Evolutionary conservation across 2,797 vertebrate species (phyloP).

Genomic region (Ctenopoma multispine): DNA sequence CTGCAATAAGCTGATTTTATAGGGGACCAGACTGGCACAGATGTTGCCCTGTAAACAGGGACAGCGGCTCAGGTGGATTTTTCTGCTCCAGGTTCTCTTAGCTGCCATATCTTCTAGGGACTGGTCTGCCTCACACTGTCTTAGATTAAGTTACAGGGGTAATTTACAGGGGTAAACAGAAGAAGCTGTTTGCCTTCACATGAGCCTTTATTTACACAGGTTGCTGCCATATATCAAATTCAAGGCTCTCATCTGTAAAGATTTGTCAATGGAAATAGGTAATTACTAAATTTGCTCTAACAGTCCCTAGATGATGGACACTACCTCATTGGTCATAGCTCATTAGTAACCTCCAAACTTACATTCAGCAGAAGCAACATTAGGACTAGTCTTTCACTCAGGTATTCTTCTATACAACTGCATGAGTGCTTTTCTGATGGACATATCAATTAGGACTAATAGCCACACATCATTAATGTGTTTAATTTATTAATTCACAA

Average conservation of each 20-base stretch:
- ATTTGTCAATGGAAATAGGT: slow-evolving; percentile 59
- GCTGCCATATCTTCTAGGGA: slow-evolving; percentile 44
- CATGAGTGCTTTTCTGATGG: slow-evolving; percentile 29
- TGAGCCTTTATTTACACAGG: slow-evolving; percentile 80
- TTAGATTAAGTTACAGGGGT: slow-evolving; percentile 73
- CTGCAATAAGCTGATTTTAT: slow-evolving; percentile 53
- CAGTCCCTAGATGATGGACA: slow-evolving; percentile 44
- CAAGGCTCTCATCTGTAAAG: slow-evolving; percentile 44
- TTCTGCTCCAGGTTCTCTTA: slow-evolving; percentile 42
- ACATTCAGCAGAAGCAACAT: slow-evolving; percentile 21
- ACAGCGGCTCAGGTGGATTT: slow-evolving; percentile 40
- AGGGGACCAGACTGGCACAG: slow-evolving; percentile 36
- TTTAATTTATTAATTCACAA: slow-evolving; percentile 34
- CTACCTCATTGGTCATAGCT: slow-evolving; percentile 43
- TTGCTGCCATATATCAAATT: slow-evolving; percentile 66
- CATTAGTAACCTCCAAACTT: slow-evolving; percentile 51
- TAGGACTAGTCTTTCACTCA: slow-evolving; percentile 14
- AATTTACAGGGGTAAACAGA: too few species aligned
- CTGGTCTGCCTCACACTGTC: slow-evolving; percentile 42
- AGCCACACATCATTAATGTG: slow-evolving; percentile 4
- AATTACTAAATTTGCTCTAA: slow-evolving; percentile 62
- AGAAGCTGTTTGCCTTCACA: slow-evolving; percentile 73
- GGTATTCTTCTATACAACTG: slow-evolving; percentile 11
- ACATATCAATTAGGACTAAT: slow-evolving; percentile 43
- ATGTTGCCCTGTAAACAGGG: slow-evolving; percentile 62